A percentile compares a stretch with the other conserved stretches of the same genome.
These are phyloP conservation scores for Dendrocincla fuliginosa DNA, from an alignment of 2,797 vertebrate species.

Conservation along the genomic window DNA sequence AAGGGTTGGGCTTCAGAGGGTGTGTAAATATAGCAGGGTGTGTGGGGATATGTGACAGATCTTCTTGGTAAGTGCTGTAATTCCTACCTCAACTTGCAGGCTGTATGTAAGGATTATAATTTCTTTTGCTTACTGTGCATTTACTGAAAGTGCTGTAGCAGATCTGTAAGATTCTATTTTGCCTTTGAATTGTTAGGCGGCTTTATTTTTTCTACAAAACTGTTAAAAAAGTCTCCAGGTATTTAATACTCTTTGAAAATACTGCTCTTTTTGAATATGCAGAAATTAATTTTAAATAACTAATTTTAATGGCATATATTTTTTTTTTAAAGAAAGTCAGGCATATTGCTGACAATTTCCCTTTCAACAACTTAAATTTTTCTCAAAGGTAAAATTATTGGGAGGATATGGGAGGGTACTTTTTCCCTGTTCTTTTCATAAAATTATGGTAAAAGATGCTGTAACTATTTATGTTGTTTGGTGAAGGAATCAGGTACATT, in stretches of 20 bases:
- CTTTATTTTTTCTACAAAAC: neutral
- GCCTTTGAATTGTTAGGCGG: neutral
- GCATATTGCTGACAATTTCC: neutral
- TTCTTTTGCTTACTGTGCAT: neutral
- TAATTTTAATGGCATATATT: neutral
- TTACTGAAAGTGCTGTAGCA: neutral
- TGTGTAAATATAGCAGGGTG: neutral
- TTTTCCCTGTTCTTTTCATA: neutral
- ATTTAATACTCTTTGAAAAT: neutral
- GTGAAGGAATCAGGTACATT: neutral
- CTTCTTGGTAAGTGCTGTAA: constrained; percentile 1
- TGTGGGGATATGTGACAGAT: neutral
- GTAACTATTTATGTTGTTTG: neutral
- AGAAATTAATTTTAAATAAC: neutral
- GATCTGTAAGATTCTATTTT: neutral
- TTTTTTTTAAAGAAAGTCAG: constrained; percentile 13
- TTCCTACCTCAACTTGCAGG: neutral
- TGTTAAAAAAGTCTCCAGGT: neutral
- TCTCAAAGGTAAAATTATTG: neutral
- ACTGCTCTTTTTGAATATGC: neutral
- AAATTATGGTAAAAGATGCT: neutral
- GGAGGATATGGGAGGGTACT: neutral
- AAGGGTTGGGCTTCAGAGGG: neutral
- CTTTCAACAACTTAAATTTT: neutral
- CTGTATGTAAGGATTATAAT: neutral